Evolutionary conservation across 2,113 vertebrate species (phyloP).

Genomic region (Hemicordylus capensis): DNA sequence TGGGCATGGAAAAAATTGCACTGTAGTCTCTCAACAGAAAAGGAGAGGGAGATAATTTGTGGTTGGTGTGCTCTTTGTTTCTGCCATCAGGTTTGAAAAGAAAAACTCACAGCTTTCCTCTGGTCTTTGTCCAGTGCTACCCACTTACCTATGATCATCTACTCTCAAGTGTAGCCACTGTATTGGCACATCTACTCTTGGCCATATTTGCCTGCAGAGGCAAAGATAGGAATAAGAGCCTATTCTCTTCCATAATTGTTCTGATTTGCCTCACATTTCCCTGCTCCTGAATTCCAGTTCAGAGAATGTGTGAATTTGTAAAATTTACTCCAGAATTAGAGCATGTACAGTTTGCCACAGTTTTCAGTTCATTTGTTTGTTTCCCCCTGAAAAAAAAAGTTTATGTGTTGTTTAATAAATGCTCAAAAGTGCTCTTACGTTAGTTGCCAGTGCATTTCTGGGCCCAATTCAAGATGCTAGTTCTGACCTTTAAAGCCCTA

Average conservation of each 20-base stretch:
- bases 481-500: too few relatives aligned
- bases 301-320: too few relatives aligned
- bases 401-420: too few relatives aligned
- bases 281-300: not conserved
- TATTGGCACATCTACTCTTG: not conserved
- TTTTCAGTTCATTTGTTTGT: too few relatives aligned
- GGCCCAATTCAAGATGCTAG: too few relatives aligned
- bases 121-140: not conserved
- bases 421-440: too few relatives aligned
- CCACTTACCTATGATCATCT: not conserved
- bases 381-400: too few relatives aligned
- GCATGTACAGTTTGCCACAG: too few relatives aligned
- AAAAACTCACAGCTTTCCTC: not conserved
- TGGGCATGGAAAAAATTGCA: constrained; percentile 34
- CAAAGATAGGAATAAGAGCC: not conserved
- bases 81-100: not conserved
- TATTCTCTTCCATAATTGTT: not conserved
- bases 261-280: too few relatives aligned
- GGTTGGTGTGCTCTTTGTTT: not conserved
- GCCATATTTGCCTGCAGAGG: not conserved
- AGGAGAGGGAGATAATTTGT: not conserved
- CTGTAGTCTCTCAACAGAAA: not conserved
- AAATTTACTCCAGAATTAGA: too few relatives aligned
- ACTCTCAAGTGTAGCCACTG: not conserved
- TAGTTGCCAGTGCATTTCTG: too few relatives aligned